These are phyloP conservation scores for Platerodrilus igneus DNA, from an alignment of 2,888 invertebrate genomes.

Conservation along the genomic window DNA sequence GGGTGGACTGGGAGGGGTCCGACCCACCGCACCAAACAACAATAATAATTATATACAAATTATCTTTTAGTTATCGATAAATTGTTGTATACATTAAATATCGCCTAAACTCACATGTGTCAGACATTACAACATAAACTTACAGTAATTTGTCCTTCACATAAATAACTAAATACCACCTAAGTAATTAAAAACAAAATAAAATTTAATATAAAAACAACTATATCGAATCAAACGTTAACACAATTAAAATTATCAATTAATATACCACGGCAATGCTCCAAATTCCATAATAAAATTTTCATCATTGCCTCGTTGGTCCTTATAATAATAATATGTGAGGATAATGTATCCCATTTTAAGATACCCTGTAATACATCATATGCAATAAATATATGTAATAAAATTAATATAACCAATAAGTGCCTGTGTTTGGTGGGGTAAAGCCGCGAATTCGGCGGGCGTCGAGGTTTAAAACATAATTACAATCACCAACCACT, in stretches of 20 bases:
- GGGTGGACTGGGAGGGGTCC: too few species aligned
- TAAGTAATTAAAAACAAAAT: conserved; percentile 41
- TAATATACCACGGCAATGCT: conserved; percentile 45
- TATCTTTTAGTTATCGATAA: conserved; percentile 44
- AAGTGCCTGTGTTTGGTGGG: conserved; percentile 50
- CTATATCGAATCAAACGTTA: conserved; percentile 33
- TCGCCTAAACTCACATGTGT: conserved; percentile 37
- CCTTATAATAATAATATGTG: conserved; percentile 49
- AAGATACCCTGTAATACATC: conserved; percentile 52
- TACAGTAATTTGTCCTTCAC: conserved; percentile 40
- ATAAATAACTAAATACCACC: conserved; percentile 37
- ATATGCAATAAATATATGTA: conserved; percentile 42
- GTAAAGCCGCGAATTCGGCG: conserved; percentile 48
- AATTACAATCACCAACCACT: conserved; percentile 1
- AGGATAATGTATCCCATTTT: conserved; percentile 51
- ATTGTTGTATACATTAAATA: conserved; percentile 44
- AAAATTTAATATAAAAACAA: conserved; percentile 44
- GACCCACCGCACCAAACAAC: conserved; percentile 38
- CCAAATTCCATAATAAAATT: conserved; percentile 35
- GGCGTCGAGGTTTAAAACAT: conserved; percentile 50
- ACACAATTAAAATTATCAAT: conserved; percentile 37
- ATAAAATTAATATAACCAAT: conserved; percentile 48
- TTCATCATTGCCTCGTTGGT: conserved; percentile 46
- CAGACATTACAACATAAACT: conserved; percentile 42
- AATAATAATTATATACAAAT: conserved; percentile 47